These are phyloP conservation scores for Choreutis nemorana DNA, from an alignment of 2,888 invertebrate genomes.

Conservation along the genomic window DNA sequence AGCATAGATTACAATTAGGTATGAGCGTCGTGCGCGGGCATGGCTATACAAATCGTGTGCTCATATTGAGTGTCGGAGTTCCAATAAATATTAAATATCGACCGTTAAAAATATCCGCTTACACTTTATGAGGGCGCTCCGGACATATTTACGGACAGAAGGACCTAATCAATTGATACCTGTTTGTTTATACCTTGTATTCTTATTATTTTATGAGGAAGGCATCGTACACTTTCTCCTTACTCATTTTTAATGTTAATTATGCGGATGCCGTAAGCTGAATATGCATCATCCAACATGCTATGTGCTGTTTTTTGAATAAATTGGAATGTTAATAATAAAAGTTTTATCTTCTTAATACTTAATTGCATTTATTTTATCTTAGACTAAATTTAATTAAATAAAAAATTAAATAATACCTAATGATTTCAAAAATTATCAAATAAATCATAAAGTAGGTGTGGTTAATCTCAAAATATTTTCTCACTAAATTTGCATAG, in stretches of 20 bases:
- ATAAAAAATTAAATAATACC: too few relatives aligned
- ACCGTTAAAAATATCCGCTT: constrained; percentile 62
- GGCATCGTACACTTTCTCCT: constrained; percentile 36
- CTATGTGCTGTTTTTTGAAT: constrained; percentile 1
- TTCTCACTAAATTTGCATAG: too few relatives aligned
- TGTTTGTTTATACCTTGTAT: constrained; percentile 27
- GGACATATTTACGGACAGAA: constrained; percentile 58
- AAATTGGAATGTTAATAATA: too few relatives aligned
- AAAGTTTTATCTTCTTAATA: too few relatives aligned
- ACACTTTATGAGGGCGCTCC: constrained; percentile 59
- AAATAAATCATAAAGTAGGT: too few relatives aligned
- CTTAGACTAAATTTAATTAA: too few relatives aligned
- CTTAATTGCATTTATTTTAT: too few relatives aligned
- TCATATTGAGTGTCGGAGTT: constrained; percentile 62
- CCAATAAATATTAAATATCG: constrained; percentile 66
- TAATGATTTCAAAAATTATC: too few relatives aligned
- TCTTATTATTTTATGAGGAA: constrained; percentile 20
- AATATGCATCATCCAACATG: constrained; percentile 25
- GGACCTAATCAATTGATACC: constrained; percentile 51
- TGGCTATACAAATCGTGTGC: constrained; percentile 51
- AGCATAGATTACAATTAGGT: too few relatives aligned
- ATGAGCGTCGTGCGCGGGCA: too few relatives aligned
- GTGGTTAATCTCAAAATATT: too few relatives aligned
- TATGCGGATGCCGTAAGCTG: too few relatives aligned
- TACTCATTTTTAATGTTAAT: neutral